Evolutionary conservation across 2,797 vertebrate species (phyloP).

Genomic region (Rhinichthys osculus): DNA sequence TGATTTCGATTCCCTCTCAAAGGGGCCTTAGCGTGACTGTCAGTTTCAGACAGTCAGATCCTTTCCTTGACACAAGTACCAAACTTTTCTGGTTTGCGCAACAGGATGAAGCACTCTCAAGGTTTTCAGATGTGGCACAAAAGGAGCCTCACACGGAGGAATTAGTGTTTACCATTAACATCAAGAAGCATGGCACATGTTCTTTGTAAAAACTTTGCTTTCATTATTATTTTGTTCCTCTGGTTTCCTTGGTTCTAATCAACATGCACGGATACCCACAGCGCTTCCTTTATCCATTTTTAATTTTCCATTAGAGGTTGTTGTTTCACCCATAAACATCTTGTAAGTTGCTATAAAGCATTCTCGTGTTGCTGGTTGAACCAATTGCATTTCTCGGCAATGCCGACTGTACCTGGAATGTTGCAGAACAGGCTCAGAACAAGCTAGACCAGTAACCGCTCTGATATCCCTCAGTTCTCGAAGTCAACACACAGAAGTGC

Average conservation of each 20-base stretch:
- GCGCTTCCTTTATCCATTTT: not conserved
- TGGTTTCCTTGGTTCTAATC: not conserved
- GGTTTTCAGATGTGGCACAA: constrained; percentile 38
- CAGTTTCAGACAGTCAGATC: constrained; percentile 9
- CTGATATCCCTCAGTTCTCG: not conserved
- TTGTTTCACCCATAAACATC: not conserved
- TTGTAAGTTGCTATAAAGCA: not conserved
- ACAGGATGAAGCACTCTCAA: constrained; percentile 21
- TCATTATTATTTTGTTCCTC: constrained; percentile 19
- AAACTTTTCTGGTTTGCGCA: constrained; percentile 29
- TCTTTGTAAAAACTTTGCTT: constrained; percentile 11
- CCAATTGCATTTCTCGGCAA: not conserved
- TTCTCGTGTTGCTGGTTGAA: not conserved
- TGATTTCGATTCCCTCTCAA: not conserved
- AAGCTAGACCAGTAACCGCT: not conserved
- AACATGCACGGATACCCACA: not conserved
- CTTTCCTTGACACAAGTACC: constrained; percentile 7
- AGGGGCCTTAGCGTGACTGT: constrained; percentile 17
- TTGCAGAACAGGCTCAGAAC: constrained; percentile 14
- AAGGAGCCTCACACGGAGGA: constrained; percentile 10
- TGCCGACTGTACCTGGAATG: constrained; percentile 14
- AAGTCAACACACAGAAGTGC: not conserved
- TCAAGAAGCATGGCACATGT: not conserved
- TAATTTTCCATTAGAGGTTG: not conserved
- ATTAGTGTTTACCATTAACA: constrained; percentile 29